Percentiles rank a stretch among this genome's conserved stretches.
These are phyloP conservation scores for Pseudomyrmex concolor DNA, from an alignment of 1,140 invertebrate species.

Conservation along the genomic window DNA sequence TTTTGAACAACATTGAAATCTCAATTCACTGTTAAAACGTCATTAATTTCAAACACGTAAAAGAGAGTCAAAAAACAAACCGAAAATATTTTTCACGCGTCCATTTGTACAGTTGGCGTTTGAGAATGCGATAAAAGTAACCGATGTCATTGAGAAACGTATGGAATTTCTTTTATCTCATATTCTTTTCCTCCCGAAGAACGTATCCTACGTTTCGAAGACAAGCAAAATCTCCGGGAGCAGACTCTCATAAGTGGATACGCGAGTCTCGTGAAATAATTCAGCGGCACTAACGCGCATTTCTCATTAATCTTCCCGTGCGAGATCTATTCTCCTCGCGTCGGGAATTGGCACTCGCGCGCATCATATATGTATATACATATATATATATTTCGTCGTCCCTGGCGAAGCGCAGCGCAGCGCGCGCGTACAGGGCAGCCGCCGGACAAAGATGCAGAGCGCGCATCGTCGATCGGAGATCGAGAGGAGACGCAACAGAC, in stretches of 20 bases:
- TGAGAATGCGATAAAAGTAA: slow-evolving; percentile 4
- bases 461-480: slow-evolving; percentile 55
- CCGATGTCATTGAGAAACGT: neutral
- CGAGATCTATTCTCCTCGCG: slow-evolving; percentile 36
- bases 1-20: neutral
- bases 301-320: slow-evolving; percentile 56
- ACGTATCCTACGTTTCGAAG: slow-evolving; percentile 30
- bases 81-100: neutral
- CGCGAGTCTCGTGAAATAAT: slow-evolving; percentile 57
- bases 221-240: slow-evolving; percentile 48
- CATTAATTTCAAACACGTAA: neutral
- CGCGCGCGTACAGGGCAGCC: slow-evolving; percentile 4
- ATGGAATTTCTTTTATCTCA: neutral
- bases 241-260: slow-evolving; percentile 46
- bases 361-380: neutral
- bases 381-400: slow-evolving; percentile 15
- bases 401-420: slow-evolving; percentile 36
- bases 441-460: slow-evolving; percentile 9
- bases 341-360: slow-evolving; percentile 12
- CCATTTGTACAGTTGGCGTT: slow-evolving; percentile 6
- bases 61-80: neutral
- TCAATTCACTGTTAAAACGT: neutral
- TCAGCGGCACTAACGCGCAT: slow-evolving; percentile 53
- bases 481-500: slow-evolving; percentile 60
- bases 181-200: slow-evolving; percentile 24